A percentile compares a stretch with the other conserved stretches of the same genome.
These are phyloP conservation scores for Mellivora capensis DNA, from an alignment of 2,113 vertebrate genomes.

Conservation along the genomic window DNA sequence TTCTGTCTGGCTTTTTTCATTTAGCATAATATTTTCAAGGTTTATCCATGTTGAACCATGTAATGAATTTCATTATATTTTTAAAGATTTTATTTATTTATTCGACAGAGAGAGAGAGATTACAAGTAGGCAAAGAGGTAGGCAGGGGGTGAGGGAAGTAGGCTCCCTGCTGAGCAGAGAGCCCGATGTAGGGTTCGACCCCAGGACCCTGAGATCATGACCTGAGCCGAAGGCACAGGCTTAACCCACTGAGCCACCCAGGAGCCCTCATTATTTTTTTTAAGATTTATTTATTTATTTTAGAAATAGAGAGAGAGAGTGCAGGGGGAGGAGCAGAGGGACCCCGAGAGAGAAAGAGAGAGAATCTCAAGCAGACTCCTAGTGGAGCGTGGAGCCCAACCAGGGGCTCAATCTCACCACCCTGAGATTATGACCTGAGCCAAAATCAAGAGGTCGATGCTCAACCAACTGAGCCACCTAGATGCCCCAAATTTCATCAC, in stretches of 20 bases:
- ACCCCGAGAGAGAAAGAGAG: background rate
- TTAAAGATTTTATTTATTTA: too few species aligned
- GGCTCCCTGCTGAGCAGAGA: too few species aligned
- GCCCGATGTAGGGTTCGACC: too few species aligned
- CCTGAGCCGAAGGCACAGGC: too few species aligned
- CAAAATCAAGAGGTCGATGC: background rate
- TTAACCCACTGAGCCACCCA: too few species aligned
- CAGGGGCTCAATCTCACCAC: background rate
- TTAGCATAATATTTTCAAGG: background rate
- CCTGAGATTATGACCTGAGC: background rate
- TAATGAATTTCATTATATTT: background rate
- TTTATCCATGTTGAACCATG: background rate
- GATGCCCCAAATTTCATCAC: background rate
- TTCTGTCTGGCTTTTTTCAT: background rate
- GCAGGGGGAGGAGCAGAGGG: background rate
- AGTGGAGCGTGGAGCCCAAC: background rate
- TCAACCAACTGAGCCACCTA: too few species aligned
- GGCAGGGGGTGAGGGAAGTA: too few species aligned
- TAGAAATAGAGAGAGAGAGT: background rate
- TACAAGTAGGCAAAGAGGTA: too few species aligned
- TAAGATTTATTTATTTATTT: background rate
- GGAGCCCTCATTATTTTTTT: too few species aligned
- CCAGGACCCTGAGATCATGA: too few species aligned
- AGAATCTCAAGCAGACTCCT: background rate
- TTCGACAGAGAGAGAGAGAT: background rate